Evolutionary conservation across 2,888 invertebrate genomes (phyloP).

Genomic region (Plagiodera versicolora): DNA sequence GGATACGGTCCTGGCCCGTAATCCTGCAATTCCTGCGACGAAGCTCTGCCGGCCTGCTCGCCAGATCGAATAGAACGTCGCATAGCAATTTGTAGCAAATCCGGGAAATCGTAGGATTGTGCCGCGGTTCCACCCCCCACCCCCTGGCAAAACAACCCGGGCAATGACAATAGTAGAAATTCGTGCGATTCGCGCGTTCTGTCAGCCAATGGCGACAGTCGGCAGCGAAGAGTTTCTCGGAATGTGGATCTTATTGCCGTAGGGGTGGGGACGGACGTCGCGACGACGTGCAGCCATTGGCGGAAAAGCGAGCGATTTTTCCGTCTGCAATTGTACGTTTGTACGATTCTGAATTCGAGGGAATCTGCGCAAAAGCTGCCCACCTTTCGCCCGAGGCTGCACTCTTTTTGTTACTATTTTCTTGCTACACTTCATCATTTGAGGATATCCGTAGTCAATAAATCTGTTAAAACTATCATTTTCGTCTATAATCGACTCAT

Average conservation of each 20-base stretch:
- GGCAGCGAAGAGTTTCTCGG: slow-evolving; percentile 52
- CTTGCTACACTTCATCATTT: too few relatives aligned
- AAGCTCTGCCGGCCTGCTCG: not conserved
- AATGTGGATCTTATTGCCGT: slow-evolving; percentile 54
- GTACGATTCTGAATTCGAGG: slow-evolving; percentile 33
- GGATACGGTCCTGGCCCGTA: not conserved
- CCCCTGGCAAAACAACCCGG: slow-evolving; percentile 37
- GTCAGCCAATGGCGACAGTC: slow-evolving; percentile 51
- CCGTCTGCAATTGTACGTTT: slow-evolving; percentile 46
- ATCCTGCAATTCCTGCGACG: not conserved
- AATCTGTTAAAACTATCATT: too few relatives aligned
- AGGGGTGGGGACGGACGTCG: slow-evolving; percentile 49
- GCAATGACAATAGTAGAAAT: slow-evolving; percentile 56
- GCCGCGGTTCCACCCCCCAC: slow-evolving; percentile 51
- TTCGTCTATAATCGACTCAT: too few relatives aligned
- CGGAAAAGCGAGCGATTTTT: slow-evolving; percentile 45
- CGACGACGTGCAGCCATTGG: slow-evolving; percentile 47
- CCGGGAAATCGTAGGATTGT: slow-evolving; percentile 41
- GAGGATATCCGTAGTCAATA: too few relatives aligned
- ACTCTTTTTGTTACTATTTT: too few relatives aligned
- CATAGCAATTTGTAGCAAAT: slow-evolving; percentile 8
- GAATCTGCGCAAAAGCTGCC: not conserved
- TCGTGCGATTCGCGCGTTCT: slow-evolving; percentile 52
- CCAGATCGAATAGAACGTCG: slow-evolving; percentile 3
- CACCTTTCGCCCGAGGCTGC: too few relatives aligned